Conservation (phyloP, 2,888 invertebrate species). For the Dusona sp. region DNA sequence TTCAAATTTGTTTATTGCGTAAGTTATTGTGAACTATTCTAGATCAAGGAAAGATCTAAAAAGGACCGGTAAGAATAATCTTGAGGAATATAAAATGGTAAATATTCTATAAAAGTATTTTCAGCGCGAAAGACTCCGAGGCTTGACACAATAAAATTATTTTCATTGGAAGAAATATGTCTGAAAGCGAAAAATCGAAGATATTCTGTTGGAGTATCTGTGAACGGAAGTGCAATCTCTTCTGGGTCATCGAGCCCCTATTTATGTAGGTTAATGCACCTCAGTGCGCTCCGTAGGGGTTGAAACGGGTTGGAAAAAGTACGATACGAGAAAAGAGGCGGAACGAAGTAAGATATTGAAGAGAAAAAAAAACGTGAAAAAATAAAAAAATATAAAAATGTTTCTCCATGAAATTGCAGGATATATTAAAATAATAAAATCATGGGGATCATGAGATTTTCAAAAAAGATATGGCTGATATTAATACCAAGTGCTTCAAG, state of each 20-base stretch:
- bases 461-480: conserved; percentile 53
- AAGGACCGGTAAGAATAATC: background rate
- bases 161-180: background rate
- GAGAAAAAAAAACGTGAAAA: background rate
- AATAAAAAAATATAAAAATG: background rate
- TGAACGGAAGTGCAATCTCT: conserved; percentile 37
- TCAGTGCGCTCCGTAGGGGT: conserved; percentile 18
- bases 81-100: background rate
- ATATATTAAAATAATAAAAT: background rate
- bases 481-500: conserved; percentile 70
- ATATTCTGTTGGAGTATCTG: conserved; percentile 29
- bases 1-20: background rate
- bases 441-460: conserved; percentile 6
- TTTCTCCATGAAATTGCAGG: background rate
- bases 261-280: conserved; percentile 60
- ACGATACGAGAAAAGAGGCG: conserved; percentile 19
- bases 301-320: conserved; percentile 23
- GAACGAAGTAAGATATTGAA: background rate
- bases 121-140: background rate
- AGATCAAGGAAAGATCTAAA: no score
- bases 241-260: conserved; percentile 56
- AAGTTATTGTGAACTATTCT: no score
- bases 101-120: background rate
- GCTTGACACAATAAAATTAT: conserved; percentile 6
- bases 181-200: conserved; percentile 14